Evolutionary conservation across 2,113 vertebrate species (phyloP).

Genomic region (Trochalopteron elliotii): DNA sequence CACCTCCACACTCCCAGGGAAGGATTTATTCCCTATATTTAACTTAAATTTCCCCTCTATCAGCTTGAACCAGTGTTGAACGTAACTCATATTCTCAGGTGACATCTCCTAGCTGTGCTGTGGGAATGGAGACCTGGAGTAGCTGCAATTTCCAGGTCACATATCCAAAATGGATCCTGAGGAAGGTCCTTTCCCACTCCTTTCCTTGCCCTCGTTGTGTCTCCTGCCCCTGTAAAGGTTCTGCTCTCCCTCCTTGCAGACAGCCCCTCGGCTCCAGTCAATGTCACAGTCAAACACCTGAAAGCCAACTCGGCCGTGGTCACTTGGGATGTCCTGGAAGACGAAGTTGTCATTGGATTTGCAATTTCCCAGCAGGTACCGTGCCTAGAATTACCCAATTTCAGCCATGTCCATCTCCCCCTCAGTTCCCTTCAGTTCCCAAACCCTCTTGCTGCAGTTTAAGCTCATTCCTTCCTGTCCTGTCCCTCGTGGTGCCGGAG

Average conservation of each 20-base stretch:
- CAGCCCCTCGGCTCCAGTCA: constrained; percentile 90
- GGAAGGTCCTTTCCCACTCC: not conserved
- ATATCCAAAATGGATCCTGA: not conserved
- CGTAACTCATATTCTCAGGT: rapidly evolving
- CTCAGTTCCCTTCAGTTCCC: not conserved
- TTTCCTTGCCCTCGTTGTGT: not conserved
- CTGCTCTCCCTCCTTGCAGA: constrained; percentile 77
- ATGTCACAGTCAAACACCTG: constrained; percentile 92
- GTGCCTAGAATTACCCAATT: not conserved
- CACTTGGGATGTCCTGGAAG: constrained; percentile 94
- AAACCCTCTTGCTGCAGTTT: not conserved
- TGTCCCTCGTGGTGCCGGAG: not conserved
- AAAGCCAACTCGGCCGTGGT: constrained; percentile 93
- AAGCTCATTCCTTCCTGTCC: not conserved
- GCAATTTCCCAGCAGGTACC: constrained; percentile 95
- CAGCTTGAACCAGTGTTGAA: rapidly evolving
- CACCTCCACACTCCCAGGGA: not conserved
- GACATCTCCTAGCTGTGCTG: not conserved
- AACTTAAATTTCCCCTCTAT: not conserved
- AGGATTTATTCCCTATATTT: not conserved
- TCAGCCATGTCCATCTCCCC: not conserved
- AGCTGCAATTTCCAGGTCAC: not conserved
- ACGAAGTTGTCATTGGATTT: constrained; percentile 95
- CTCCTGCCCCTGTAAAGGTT: constrained; percentile 33
- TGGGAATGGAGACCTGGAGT: not conserved